A percentile compares a stretch with the other conserved stretches of the same genome.
Evolutionary conservation across 2,113 vertebrate genomes (phyloP).

Genomic region (Nyctibius bracteatus): DNA sequence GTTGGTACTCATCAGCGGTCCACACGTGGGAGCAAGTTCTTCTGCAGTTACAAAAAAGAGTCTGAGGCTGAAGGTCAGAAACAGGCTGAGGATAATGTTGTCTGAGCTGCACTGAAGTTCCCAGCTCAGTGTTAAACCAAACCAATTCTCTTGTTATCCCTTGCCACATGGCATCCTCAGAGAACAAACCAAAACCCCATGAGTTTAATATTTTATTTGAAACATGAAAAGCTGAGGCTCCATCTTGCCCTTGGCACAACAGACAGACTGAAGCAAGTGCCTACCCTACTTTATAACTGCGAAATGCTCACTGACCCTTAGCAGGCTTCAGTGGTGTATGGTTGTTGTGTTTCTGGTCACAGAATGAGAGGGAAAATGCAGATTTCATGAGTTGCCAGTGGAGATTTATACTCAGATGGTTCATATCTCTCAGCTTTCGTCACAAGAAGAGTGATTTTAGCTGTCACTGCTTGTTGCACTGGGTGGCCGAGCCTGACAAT

Average conservation of each 20-base stretch:
- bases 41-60: not conserved
- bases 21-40: not conserved
- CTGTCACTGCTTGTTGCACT: fast-evolving
- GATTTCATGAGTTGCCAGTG: not conserved
- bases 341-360: not conserved
- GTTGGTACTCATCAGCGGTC: not conserved
- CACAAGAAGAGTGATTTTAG: not conserved
- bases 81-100: not conserved
- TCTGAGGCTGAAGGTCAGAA: not conserved
- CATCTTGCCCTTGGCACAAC: not conserved
- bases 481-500: not conserved
- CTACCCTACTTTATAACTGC: not conserved
- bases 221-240: not conserved
- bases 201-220: not conserved
- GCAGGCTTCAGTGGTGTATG: fast-evolving
- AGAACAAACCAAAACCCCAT: not conserved
- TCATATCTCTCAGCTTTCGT: not conserved
- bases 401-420: not conserved
- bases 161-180: not conserved
- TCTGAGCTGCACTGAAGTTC: not conserved
- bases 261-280: not conserved
- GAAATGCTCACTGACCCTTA: not conserved
- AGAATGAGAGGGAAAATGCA: not conserved
- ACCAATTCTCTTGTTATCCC: not conserved
- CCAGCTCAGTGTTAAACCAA: not conserved